phyloP scores from a whole-genome alignment of 2,113 vertebrate species.

The Tychaedon coryphoeus region DNA sequence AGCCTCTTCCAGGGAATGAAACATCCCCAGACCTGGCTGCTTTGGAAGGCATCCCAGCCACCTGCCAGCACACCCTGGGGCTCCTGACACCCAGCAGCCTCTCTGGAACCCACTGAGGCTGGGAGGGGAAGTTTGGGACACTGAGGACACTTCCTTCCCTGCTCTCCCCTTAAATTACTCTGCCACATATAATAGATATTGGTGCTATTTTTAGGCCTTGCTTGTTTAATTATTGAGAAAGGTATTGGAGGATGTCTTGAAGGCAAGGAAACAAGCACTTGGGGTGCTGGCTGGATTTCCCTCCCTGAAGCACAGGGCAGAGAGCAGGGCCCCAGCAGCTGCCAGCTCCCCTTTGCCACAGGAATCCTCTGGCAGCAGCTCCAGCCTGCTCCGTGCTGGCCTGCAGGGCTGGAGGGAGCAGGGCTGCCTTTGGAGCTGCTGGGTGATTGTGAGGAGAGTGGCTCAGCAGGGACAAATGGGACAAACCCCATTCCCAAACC shows the following conservation, averaged over 20 bases:
- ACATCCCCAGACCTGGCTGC: background rate
- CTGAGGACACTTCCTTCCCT: background rate
- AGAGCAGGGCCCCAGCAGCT: fast-evolving
- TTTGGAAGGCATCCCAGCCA: background rate
- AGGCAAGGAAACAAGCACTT: background rate
- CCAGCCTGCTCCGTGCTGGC: background rate
- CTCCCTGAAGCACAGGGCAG: background rate
- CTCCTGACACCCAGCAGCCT: background rate
- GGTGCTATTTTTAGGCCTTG: conserved; percentile 41
- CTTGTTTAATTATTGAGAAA: conserved; percentile 60
- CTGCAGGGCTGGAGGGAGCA: fast-evolving
- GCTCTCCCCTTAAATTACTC: conserved; percentile 22
- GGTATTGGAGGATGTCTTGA: conserved; percentile 14
- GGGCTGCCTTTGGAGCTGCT: fast-evolving
- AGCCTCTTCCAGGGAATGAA: background rate
- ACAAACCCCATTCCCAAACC: fast-evolving
- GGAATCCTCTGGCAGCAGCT: fast-evolving
- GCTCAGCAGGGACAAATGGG: background rate
- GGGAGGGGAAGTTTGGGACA: background rate
- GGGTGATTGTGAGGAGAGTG: fast-evolving
- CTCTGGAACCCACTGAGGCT: background rate
- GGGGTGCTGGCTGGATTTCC: background rate
- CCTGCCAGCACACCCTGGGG: background rate
- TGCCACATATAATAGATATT: conserved; percentile 5
- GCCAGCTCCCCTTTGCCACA: background rate